Conservation (phyloP, 2,797 vertebrate species). For the Onychomys leucogaster region DNA sequence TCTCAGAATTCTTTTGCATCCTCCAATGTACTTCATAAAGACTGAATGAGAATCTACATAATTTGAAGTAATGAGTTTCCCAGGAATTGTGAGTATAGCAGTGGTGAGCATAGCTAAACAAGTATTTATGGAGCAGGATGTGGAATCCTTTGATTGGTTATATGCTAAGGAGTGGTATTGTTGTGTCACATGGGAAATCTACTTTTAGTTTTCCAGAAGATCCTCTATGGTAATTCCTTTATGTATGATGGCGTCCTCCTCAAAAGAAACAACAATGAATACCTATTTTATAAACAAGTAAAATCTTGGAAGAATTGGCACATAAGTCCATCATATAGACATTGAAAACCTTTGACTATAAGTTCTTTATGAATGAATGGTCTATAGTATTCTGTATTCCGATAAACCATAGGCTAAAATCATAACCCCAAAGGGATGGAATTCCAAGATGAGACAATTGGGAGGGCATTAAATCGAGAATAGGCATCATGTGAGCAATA, state of each 20-base stretch:
- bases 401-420: neutral
- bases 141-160: neutral
- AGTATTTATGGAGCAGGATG: neutral
- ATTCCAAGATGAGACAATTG: neutral
- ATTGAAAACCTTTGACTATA: neutral
- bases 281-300: neutral
- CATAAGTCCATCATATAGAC: neutral
- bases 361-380: neutral
- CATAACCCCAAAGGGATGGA: neutral
- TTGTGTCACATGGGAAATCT: neutral
- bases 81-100: neutral
- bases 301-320: neutral
- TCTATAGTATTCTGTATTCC: neutral
- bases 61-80: neutral
- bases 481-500: neutral
- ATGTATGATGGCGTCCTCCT: neutral
- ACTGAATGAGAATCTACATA: neutral
- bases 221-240: neutral
- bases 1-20: neutral
- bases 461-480: neutral
- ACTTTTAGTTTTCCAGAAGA: neutral
- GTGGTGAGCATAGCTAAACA: neutral
- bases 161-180: neutral
- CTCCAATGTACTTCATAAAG: neutral
- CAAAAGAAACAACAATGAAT: neutral